Percentiles rank a stretch among this genome's conserved stretches.
phyloP scores from a whole-genome alignment of 1,140 invertebrate genomes.

The Meloidogyne floridensis region DNA sequence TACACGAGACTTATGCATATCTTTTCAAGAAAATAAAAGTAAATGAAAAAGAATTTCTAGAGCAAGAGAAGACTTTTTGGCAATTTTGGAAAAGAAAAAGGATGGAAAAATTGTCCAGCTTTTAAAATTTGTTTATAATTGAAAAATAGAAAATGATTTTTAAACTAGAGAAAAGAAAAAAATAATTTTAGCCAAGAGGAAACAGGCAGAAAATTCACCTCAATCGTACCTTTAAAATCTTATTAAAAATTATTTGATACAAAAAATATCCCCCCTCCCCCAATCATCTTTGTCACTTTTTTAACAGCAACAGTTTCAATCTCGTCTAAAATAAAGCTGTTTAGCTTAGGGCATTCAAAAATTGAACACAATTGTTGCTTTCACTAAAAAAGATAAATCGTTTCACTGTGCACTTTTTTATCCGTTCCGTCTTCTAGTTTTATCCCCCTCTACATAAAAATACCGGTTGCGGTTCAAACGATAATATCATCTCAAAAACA shows the following conservation, averaged over 20 bases:
- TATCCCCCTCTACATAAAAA: not conserved
- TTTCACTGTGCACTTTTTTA: conserved; percentile 1
- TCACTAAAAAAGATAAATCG: not conserved
- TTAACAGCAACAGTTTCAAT: not conserved
- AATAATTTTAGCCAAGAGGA: too few species aligned
- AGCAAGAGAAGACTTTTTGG: not conserved
- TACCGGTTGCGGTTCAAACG: not conserved
- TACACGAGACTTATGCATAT: too few species aligned
- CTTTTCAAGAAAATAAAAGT: not conserved
- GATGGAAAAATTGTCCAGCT: too few species aligned
- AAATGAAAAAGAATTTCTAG: not conserved
- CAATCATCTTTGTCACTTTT: not conserved
- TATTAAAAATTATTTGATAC: too few species aligned
- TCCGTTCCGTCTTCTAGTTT: not conserved
- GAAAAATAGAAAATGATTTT: too few species aligned
- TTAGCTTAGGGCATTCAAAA: not conserved
- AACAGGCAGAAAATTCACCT: too few species aligned
- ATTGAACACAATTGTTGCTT: not conserved
- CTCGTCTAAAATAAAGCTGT: not conserved
- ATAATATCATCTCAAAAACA: too few species aligned
- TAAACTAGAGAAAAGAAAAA: too few species aligned
- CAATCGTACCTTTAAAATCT: too few species aligned
- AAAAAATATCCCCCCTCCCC: too few species aligned
- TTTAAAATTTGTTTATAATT: too few species aligned
- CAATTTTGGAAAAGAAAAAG: too few species aligned